These are phyloP conservation scores for Notarius quadriscutis DNA, from an alignment of 2,113 vertebrate genomes.

Conservation along the genomic window DNA sequence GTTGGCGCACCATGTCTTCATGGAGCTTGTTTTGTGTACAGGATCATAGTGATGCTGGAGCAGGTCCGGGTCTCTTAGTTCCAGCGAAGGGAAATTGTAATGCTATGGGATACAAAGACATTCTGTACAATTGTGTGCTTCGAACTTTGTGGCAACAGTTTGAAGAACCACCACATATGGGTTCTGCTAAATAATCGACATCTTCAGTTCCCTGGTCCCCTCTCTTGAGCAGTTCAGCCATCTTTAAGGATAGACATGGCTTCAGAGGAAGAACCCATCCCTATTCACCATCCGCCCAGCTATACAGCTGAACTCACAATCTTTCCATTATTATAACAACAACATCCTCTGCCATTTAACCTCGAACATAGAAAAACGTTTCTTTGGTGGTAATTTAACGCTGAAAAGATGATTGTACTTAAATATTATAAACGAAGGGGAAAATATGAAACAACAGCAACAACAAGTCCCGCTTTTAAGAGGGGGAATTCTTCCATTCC, in stretches of 20 bases:
- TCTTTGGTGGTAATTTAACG: background rate
- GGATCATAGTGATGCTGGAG: no score
- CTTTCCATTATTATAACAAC: background rate
- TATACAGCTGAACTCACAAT: background rate
- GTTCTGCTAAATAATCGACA: background rate
- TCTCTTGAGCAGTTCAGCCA: background rate
- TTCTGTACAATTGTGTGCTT: no score
- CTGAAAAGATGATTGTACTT: background rate
- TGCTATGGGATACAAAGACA: no score
- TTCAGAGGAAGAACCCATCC: background rate
- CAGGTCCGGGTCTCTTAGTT: no score
- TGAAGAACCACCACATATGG: background rate
- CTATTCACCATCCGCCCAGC: background rate
- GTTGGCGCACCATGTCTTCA: no score
- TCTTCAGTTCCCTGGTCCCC: background rate
- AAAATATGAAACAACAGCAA: background rate
- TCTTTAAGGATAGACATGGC: background rate
- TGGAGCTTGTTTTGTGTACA: no score
- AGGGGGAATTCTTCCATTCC: conserved; percentile 30
- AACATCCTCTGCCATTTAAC: background rate
- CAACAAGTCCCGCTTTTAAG: conserved; percentile 8
- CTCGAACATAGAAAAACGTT: background rate
- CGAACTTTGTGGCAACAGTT: no score
- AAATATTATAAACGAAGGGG: background rate
- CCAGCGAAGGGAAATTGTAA: no score